These are phyloP conservation scores for Pangasianodon gigas DNA, from an alignment of 2,113 vertebrate species.

Conservation along the genomic window DNA sequence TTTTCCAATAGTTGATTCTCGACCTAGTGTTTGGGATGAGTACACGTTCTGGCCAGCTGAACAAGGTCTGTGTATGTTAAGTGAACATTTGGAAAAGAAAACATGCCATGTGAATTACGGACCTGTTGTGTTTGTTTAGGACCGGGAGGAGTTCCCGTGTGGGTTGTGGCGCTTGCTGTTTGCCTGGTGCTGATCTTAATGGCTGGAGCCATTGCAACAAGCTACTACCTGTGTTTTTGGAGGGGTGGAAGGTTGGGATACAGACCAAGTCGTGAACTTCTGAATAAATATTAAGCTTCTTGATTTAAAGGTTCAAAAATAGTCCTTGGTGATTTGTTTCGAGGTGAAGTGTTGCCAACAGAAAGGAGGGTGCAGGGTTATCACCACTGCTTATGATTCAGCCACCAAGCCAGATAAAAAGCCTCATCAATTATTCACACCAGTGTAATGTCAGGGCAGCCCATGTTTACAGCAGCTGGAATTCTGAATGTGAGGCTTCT, in stretches of 20 bases:
- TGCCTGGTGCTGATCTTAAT: slow-evolving; percentile 56
- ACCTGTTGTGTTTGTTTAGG: slow-evolving; percentile 2
- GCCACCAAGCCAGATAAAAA: slow-evolving; percentile 15
- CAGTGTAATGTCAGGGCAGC: slow-evolving; percentile 29
- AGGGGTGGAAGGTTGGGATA: slow-evolving; percentile 72
- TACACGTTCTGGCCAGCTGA: not conserved
- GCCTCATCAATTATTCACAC: slow-evolving; percentile 27
- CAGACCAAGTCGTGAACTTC: slow-evolving; percentile 53
- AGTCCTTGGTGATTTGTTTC: not conserved
- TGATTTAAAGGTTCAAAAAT: not conserved
- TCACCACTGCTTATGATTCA: slow-evolving; percentile 5
- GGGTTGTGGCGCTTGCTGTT: slow-evolving; percentile 55
- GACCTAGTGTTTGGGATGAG: not conserved
- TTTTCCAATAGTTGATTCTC: slow-evolving; percentile 16
- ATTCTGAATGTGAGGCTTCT: slow-evolving; percentile 10
- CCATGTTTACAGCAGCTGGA: slow-evolving; percentile 34
- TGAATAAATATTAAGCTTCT: slow-evolving; percentile 47
- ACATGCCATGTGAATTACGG: not conserved
- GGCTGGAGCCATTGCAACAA: slow-evolving; percentile 54
- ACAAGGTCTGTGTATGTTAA: slow-evolving; percentile 29
- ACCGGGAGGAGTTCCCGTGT: slow-evolving; percentile 1
- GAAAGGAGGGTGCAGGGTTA: not conserved
- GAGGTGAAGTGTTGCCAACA: too few species aligned
- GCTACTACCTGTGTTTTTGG: slow-evolving; percentile 74
- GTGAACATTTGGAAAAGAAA: slow-evolving; percentile 26